Base-by-base conservation (phyloP, 1,140 invertebrate genomes). In the Dreissena rostriformis region DNA sequence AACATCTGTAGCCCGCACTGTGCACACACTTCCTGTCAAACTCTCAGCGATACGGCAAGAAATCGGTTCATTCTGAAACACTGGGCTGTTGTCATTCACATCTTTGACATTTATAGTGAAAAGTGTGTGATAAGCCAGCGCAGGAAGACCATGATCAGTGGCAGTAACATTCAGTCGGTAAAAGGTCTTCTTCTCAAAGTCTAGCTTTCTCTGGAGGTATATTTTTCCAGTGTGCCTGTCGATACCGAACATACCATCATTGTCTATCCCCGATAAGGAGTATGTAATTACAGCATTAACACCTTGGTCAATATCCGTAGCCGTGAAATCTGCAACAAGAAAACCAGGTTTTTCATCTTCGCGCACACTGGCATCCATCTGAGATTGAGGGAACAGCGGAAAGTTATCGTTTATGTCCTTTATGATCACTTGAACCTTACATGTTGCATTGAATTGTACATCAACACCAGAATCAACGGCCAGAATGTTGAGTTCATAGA, bases 341-440 rank as follows among this genome's bases (percentile, higher is more conserved):
- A 88, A 84, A 5, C 92, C 91, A 1, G 87, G 80, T n/a, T 71
- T 66, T 57, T 71, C 76, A 26, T 87, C 81, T 79, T 92, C 90
- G 29, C 67, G 66, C 6, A 90, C 66, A 53, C 73, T 79, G 14
- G 88, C 82, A 49, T 78, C 84, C 75, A 88, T 81, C 14, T 75
- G 70, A 11, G 85, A 86, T 22, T 86, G 86, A 53, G 82, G 83
- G 85, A 92, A 91, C 15, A 83, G 57, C 29, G 98, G 98, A 81
- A 96, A 96, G 92, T 99, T 99, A 93, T 99, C 98, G 92, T 99
- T 99, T 86, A 97, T 96, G 92, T 99, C 98, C 84, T 96, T 94
- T 0, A 99, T 94, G 51, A 71, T 75, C n/a, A 94, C 86, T 12
- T 95, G 94, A 0, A 99, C 95, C 97, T 91, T 97, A 97, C 57